Percentiles rank a stretch among this genome's conserved stretches.
These are phyloP conservation scores for Catharus fuscescens DNA, from an alignment of 2,113 vertebrate genomes.

Conservation along the genomic window DNA sequence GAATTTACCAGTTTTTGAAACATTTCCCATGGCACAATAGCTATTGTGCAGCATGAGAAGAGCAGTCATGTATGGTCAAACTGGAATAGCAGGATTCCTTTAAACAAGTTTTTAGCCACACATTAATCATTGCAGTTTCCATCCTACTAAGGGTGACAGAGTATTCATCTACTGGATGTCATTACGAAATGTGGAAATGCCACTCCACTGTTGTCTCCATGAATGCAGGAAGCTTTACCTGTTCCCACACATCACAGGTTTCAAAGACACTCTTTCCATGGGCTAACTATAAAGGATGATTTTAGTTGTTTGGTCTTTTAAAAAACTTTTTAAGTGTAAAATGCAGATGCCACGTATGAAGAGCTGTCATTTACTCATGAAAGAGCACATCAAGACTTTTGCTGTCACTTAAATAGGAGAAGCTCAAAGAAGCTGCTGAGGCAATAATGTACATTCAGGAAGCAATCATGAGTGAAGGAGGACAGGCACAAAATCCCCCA, in stretches of 20 bases:
- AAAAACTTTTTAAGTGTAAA: background rate
- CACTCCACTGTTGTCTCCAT: background rate
- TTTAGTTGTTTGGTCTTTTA: rapidly evolving
- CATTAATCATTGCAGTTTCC: background rate
- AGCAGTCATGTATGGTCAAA: background rate
- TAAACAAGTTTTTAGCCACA: background rate
- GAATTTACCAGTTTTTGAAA: background rate
- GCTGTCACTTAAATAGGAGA: background rate
- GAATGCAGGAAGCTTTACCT: background rate
- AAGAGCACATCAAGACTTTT: background rate
- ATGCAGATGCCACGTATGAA: rapidly evolving
- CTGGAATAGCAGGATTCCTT: background rate
- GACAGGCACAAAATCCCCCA: background rate
- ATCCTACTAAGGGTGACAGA: background rate
- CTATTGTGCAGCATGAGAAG: background rate
- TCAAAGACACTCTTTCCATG: background rate
- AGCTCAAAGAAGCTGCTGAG: background rate
- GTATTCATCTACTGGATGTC: background rate
- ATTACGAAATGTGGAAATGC: background rate
- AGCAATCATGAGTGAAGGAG: background rate
- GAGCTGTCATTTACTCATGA: background rate
- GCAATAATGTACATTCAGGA: background rate
- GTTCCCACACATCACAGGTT: background rate
- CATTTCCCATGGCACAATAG: background rate
- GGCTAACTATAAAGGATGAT: rapidly evolving